These are phyloP conservation scores for Elmis aenea DNA, from an alignment of 2,888 invertebrate species.

Conservation along the genomic window DNA sequence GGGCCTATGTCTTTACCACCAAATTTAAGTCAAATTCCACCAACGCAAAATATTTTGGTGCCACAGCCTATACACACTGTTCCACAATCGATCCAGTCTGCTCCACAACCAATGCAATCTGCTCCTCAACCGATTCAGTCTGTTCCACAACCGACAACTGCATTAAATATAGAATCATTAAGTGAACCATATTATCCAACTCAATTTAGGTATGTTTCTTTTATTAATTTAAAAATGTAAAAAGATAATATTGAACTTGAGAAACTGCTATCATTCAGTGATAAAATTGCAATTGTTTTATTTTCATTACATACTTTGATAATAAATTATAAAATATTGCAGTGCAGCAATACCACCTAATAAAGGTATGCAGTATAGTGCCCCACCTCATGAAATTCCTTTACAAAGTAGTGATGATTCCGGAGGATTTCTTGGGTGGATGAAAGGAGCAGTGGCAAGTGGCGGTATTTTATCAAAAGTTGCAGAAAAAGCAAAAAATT, in stretches of 20 bases:
- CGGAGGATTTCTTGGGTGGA: slow-evolving; percentile 61
- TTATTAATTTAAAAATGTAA: too few relatives aligned
- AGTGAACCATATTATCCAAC: slow-evolving; percentile 40
- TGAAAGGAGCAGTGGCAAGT: slow-evolving; percentile 63
- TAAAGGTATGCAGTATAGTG: slow-evolving; percentile 37
- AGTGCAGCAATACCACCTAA: slow-evolving; percentile 45
- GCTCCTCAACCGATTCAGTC: slow-evolving; percentile 1
- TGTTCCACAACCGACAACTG: slow-evolving; percentile 5
- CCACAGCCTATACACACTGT: too few relatives aligned
- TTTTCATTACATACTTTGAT: too few relatives aligned
- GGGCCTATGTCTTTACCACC: slow-evolving; percentile 10
- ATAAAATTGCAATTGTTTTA: too few relatives aligned
- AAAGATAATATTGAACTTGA: too few relatives aligned
- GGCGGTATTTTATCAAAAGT: slow-evolving; percentile 63
- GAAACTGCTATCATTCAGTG: too few relatives aligned
- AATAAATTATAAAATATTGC: slow-evolving; percentile 17
- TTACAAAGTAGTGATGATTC: slow-evolving; percentile 44
- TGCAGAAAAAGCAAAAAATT: slow-evolving; percentile 71
- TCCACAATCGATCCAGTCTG: not conserved
- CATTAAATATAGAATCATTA: slow-evolving; percentile 12
- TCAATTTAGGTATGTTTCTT: slow-evolving; percentile 43
- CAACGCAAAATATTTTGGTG: too few relatives aligned
- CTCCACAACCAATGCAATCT: slow-evolving; percentile 5
- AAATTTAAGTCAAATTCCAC: slow-evolving; percentile 5
- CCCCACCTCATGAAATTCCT: slow-evolving; percentile 9